Conservation (phyloP, 2,888 invertebrate species). For the Phrixothrix hirtus region DNA sequence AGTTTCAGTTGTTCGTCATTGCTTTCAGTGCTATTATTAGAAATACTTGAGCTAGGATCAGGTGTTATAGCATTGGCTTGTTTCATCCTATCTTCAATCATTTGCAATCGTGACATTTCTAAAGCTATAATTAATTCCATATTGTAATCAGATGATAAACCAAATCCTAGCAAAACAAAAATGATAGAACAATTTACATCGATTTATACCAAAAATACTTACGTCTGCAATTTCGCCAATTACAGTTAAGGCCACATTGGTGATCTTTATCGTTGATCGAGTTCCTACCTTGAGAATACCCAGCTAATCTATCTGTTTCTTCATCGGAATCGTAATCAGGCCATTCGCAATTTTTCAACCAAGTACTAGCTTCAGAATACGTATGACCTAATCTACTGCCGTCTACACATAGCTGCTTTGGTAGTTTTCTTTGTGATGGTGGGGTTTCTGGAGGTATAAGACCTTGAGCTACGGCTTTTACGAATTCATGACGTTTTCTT, state of each 20-base stretch:
- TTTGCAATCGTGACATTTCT: constrained; percentile 70
- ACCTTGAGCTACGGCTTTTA: constrained; percentile 63
- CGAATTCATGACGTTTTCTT: constrained; percentile 66
- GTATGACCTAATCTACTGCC: constrained; percentile 45
- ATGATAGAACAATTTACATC: not conserved
- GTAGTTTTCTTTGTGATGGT: constrained; percentile 59
- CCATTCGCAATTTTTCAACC: constrained; percentile 63
- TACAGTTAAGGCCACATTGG: constrained; percentile 61
- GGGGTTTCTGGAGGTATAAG: constrained; percentile 65
- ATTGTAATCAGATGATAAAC: constrained; percentile 57
- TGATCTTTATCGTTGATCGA: constrained; percentile 53
- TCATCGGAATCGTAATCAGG: constrained; percentile 64
- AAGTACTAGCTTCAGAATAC: constrained; percentile 55
- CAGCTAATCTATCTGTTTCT: constrained; percentile 48
- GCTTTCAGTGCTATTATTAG: constrained; percentile 52
- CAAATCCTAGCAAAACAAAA: constrained; percentile 20
- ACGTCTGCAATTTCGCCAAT: constrained; percentile 50
- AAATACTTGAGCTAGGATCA: constrained; percentile 52
- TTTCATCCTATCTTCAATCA: constrained; percentile 64
- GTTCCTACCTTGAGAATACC: constrained; percentile 39
- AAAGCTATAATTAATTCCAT: constrained; percentile 68
- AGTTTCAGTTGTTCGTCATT: constrained; percentile 58
- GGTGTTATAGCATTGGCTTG: constrained; percentile 48
- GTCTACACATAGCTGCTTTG: constrained; percentile 56
- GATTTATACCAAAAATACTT: constrained; percentile 32